phyloP scores from a whole-genome alignment of 2,113 vertebrate genomes.

The Crotalus tigris region DNA sequence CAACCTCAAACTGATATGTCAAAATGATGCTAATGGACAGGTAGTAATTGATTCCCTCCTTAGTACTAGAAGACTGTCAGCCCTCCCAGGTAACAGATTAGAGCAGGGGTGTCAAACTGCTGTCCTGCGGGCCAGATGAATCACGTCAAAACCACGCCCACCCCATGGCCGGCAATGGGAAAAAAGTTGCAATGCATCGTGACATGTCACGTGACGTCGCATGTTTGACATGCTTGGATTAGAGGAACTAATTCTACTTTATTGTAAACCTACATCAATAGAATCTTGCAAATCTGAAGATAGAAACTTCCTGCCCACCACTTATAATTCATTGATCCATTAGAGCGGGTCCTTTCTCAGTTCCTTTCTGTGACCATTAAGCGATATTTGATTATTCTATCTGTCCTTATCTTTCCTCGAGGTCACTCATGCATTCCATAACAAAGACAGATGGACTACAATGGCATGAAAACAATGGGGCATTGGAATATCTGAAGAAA shows the following conservation, averaged over 20 bases:
- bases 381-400: neutral
- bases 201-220: too few relatives aligned
- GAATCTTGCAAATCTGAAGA: neutral
- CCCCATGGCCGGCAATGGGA: too few relatives aligned
- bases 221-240: neutral
- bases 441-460: neutral
- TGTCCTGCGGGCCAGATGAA: accelerated
- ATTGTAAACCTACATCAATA: neutral
- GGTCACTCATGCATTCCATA: neutral
- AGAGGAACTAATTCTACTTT: neutral
- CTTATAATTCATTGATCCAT: neutral
- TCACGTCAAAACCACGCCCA: too few relatives aligned
- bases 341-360: neutral
- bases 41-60: neutral
- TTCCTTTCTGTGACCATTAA: neutral
- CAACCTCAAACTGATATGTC: neutral
- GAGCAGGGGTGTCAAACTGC: too few relatives aligned
- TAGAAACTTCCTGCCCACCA: neutral
- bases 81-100: neutral
- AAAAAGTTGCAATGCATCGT: too few relatives aligned
- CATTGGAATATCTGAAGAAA: neutral
- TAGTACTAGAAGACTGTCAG: neutral
- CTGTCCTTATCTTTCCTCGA: neutral
- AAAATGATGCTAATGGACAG: neutral
- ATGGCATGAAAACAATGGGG: neutral